phyloP scores from a whole-genome alignment of 2,888 invertebrate genomes.

The Drosophila percnosoma region DNA sequence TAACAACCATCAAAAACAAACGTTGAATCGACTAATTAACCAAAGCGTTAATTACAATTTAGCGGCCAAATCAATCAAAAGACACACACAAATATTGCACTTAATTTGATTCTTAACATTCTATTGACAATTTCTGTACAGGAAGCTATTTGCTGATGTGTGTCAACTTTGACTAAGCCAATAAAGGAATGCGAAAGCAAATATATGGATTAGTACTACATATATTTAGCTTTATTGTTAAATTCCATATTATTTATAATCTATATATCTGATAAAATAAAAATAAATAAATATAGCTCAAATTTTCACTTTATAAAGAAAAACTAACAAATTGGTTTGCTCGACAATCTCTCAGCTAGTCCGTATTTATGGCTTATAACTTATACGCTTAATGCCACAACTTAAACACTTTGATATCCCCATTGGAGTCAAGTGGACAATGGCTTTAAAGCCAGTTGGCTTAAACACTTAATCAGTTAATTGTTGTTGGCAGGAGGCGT shows the following conservation, averaged over 20 bases:
- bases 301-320: neutral
- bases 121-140: neutral
- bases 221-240: no score
- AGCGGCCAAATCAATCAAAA: conserved; percentile 16
- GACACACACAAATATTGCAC: conserved; percentile 5
- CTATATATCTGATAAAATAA: neutral
- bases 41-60: conserved; percentile 27
- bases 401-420: conserved; percentile 22
- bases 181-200: neutral
- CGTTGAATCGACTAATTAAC: conserved; percentile 32
- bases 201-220: neutral
- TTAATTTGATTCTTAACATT: conserved; percentile 17
- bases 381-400: conserved; percentile 19
- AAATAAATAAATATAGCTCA: neutral
- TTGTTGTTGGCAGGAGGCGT: conserved; percentile 57
- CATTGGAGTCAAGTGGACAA: conserved; percentile 32
- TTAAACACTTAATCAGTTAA: conserved; percentile 78
- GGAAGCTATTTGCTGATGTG: neutral
- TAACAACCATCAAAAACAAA: conserved; percentile 21
- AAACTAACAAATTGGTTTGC: neutral
- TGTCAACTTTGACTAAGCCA: conserved; percentile 3
- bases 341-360: neutral
- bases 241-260: no score
- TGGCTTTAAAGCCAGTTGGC: conserved; percentile 59
- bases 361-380: neutral